Evolutionary conservation across 2,113 vertebrate species (phyloP), one percentile per base, ranked within the genome.

Genomic region (Odontophorus gujanensis): DNA sequence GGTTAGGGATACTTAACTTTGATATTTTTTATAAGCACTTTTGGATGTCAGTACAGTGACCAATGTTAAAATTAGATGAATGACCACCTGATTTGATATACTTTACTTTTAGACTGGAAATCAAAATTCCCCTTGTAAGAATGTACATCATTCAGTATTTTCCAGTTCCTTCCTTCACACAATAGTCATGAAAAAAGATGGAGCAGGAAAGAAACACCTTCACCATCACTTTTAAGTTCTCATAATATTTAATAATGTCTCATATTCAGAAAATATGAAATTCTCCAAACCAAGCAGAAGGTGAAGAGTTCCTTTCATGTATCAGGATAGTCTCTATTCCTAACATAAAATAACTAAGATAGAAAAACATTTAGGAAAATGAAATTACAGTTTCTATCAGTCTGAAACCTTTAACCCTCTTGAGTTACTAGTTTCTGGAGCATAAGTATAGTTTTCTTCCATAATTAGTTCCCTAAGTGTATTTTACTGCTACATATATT

Each of bases 381-480:
- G 50, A 32, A 5, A 30, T 7, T 13, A 21, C 67, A 59, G 3
- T 6, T 87, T 83, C 76, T 58, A 13, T 40, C 1, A 0, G 7
- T 10, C 6, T 47, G 25, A 76, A 87, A 80, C 30, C 13, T 47
- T 51, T n/a, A 66, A 36, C 9, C 50, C 28, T 90, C 58, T 12
- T n/a, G 55, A 1, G 1, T 67, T 80, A 42, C 8, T 53, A 9
- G 4, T 43, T 90, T 13, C 50, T 69, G 24, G 17, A 65, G 40
- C 32, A 57, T 26, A 7, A 85, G 3, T 21, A 65, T 0, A 4
- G 2, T 0, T 20, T 3, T 25, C 38, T 67, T 55, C 47, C 55
- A 13, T 18, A 76, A 69, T 57, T 38, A 80, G 2, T 85, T 90
- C 24, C 5, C 8, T 48, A 19, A 71, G 6, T 55, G 7, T 13